Conservation (phyloP, 2,888 invertebrate genomes). For the Netelia fuscicornis region DNA sequence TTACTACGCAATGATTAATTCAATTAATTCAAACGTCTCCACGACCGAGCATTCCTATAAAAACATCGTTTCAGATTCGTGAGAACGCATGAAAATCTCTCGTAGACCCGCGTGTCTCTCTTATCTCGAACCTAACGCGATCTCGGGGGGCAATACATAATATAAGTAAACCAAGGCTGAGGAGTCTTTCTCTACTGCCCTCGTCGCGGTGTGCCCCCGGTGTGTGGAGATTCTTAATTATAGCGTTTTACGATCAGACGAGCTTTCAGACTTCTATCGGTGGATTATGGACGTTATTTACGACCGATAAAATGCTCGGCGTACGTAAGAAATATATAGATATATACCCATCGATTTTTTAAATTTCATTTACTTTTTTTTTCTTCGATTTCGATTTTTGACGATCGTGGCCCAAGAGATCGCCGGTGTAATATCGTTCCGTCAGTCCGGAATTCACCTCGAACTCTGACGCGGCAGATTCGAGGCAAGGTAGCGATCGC, state of each 20-base stretch:
- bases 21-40: neutral
- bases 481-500: neutral
- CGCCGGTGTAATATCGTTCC: slow-evolving; percentile 46
- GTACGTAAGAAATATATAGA: slow-evolving; percentile 48
- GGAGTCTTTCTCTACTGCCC: slow-evolving; percentile 22
- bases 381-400: slow-evolving; percentile 72
- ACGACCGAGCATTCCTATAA: neutral
- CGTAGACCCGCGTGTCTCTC: neutral
- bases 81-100: slow-evolving; percentile 36
- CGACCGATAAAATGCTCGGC: slow-evolving; percentile 73
- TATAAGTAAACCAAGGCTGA: slow-evolving; percentile 37
- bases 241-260: slow-evolving; percentile 73
- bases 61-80: neutral
- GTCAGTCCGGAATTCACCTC: slow-evolving; percentile 23
- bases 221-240: slow-evolving; percentile 73
- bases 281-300: slow-evolving; percentile 76
- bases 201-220: slow-evolving; percentile 8
- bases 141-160: slow-evolving; percentile 25
- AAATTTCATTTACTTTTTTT: too few species aligned
- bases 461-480: slow-evolving; percentile 7
- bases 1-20: too few species aligned
- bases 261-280: slow-evolving; percentile 72
- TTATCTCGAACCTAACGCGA: slow-evolving; percentile 46
- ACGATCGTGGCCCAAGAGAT: slow-evolving; percentile 59
- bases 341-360: slow-evolving; percentile 61